phyloP scores from a whole-genome alignment of 2,797 vertebrate genomes.

The Poecilia picta region DNA sequence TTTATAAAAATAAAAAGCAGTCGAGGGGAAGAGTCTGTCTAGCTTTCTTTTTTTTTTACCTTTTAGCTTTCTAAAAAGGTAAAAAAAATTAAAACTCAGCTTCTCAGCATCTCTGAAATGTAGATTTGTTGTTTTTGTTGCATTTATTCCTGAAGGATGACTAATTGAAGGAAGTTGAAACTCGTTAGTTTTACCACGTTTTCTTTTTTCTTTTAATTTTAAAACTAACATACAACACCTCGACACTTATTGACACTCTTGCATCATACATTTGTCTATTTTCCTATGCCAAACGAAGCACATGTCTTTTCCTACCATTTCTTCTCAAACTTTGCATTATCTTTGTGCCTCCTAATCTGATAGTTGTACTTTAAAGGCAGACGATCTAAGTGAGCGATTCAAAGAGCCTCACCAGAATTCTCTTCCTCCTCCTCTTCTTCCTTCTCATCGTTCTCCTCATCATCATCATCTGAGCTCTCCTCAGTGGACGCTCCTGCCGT shows the following conservation, averaged over 20 bases:
- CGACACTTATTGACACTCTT: background rate
- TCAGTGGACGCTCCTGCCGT: slow-evolving; percentile 61
- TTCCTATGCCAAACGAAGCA: background rate
- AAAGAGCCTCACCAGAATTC: slow-evolving; percentile 58
- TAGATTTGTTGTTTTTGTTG: background rate
- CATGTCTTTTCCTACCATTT: background rate
- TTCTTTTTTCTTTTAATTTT: background rate
- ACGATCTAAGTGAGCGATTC: background rate
- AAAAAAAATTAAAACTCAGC: background rate
- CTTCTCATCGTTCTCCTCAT: slow-evolving; percentile 50
- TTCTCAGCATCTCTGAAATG: background rate
- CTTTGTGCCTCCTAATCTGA: background rate
- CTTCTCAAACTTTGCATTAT: background rate
- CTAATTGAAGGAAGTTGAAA: background rate
- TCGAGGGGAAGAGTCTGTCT: background rate
- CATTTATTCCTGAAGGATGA: background rate
- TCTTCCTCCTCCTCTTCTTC: slow-evolving; percentile 27
- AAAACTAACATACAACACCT: background rate
- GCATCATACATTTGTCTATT: background rate
- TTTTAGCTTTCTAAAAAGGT: too few species aligned
- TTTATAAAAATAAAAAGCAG: background rate
- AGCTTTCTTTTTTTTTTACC: too few species aligned
- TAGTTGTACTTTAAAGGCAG: background rate
- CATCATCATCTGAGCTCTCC: slow-evolving; percentile 75
- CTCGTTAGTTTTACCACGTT: background rate